Conservation (phyloP, 1,140 invertebrate species). For the Drosophila busckii region DNA sequence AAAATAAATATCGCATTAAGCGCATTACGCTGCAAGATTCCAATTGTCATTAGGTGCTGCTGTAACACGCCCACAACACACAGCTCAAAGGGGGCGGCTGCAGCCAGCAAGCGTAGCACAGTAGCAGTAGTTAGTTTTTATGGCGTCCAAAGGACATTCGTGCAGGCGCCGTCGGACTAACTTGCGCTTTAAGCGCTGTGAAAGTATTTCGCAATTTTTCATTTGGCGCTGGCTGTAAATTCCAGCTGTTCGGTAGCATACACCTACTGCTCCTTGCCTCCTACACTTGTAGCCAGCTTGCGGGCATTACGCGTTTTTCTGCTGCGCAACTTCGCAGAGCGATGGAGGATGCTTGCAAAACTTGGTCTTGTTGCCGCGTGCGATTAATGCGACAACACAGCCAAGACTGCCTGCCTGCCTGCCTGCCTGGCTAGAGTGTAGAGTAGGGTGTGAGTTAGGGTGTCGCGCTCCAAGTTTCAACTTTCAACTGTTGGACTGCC, state of each 20-base stretch:
- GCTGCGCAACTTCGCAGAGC: constrained; percentile 25
- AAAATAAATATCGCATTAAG: constrained; percentile 21
- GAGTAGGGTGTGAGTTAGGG: neutral
- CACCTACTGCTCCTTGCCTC: constrained; percentile 1
- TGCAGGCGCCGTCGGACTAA: constrained; percentile 2
- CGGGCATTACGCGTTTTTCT: constrained; percentile 21
- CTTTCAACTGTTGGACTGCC: constrained; percentile 38
- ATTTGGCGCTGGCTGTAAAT: constrained; percentile 64
- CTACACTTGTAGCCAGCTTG: no score
- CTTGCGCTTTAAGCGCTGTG: constrained; percentile 37
- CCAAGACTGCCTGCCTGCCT: no score
- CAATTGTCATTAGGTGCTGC: constrained; percentile 55
- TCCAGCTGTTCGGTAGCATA: constrained; percentile 54
- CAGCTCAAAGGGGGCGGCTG: neutral
- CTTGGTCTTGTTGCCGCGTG: constrained; percentile 60
- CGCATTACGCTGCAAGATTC: constrained; percentile 39
- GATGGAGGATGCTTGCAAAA: constrained; percentile 25
- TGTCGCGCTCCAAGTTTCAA: constrained; percentile 26
- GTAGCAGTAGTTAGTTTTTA: constrained; percentile 17
- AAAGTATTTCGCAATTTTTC: constrained; percentile 63
- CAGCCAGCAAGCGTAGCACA: constrained; percentile 2
- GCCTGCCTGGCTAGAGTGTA: no score
- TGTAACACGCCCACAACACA: constrained; percentile 24
- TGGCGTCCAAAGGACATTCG: constrained; percentile 3
- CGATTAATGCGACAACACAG: constrained; percentile 67